Conservation (phyloP, 23 tunicate genomes). For the Corella eumyota region DNA sequence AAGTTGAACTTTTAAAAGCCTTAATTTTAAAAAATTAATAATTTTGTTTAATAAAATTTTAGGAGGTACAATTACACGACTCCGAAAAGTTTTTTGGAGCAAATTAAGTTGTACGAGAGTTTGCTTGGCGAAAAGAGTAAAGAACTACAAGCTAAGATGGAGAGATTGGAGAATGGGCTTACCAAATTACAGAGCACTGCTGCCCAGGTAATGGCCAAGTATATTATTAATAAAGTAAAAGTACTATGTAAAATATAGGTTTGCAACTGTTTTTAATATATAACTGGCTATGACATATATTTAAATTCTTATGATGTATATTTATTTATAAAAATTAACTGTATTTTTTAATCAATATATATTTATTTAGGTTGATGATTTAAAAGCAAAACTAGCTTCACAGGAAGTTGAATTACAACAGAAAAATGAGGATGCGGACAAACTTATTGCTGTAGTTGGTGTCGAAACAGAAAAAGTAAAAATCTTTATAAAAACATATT, state of each 20-base stretch:
- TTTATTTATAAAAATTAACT: background rate
- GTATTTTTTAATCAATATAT: background rate
- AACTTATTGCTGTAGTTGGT: slow-evolving; percentile 87
- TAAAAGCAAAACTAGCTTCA: slow-evolving; percentile 89
- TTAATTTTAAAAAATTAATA: too few species aligned
- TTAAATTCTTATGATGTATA: too few species aligned
- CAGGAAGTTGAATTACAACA: slow-evolving; percentile 95
- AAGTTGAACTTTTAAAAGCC: too few species aligned
- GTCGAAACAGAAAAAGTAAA: slow-evolving; percentile 93
- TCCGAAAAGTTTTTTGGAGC: slow-evolving; percentile 98
- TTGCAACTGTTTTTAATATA: too few species aligned
- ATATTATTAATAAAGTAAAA: background rate
- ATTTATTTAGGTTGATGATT: slow-evolving; percentile 71
- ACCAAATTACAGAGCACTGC: slow-evolving; percentile 95
- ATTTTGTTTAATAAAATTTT: too few species aligned
- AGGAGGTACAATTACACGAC: slow-evolving; percentile 99
- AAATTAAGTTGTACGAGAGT: slow-evolving; percentile 86
- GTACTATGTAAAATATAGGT: too few species aligned
- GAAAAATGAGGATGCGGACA: slow-evolving; percentile 99
- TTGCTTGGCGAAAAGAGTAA: slow-evolving; percentile 47
- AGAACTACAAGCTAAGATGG: slow-evolving; percentile 90
- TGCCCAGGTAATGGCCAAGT: slow-evolving; percentile 51
- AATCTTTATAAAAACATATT: too few species aligned
- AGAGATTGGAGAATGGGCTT: slow-evolving; percentile 93
- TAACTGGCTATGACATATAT: too few species aligned